Conservation (phyloP, 2,797 vertebrate species). For the Vultur gryphus region DNA sequence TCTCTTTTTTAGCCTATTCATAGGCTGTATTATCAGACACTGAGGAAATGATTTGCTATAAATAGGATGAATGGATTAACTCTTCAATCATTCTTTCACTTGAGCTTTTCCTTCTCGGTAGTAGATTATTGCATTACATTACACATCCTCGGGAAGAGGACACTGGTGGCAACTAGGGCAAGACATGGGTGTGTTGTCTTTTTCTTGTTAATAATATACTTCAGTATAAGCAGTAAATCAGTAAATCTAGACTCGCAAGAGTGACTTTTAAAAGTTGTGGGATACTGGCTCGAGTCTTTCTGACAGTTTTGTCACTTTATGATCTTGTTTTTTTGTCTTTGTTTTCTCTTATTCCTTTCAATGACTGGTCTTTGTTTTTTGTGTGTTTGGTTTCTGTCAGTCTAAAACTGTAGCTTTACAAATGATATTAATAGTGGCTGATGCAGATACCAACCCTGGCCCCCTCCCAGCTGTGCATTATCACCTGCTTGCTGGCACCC, state of each 20-base stretch:
- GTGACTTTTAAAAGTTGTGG: not conserved
- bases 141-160: not conserved
- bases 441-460: not conserved
- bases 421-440: not conserved
- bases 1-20: not conserved
- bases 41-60: not conserved
- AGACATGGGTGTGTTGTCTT: not conserved
- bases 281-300: not conserved
- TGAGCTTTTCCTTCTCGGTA: not conserved
- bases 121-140: not conserved
- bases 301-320: not conserved
- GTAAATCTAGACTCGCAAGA: not conserved
- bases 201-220: not conserved
- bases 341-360: not conserved
- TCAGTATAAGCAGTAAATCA: not conserved
- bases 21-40: not conserved
- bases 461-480: not conserved
- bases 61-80: not conserved
- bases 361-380: not conserved
- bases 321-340: not conserved
- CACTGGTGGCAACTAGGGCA: not conserved
- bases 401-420: not conserved
- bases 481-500: not conserved
- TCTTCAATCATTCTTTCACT: not conserved
- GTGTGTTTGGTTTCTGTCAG: not conserved